phyloP scores from a whole-genome alignment of 2,888 invertebrate species.

The Pollenia angustigena region DNA sequence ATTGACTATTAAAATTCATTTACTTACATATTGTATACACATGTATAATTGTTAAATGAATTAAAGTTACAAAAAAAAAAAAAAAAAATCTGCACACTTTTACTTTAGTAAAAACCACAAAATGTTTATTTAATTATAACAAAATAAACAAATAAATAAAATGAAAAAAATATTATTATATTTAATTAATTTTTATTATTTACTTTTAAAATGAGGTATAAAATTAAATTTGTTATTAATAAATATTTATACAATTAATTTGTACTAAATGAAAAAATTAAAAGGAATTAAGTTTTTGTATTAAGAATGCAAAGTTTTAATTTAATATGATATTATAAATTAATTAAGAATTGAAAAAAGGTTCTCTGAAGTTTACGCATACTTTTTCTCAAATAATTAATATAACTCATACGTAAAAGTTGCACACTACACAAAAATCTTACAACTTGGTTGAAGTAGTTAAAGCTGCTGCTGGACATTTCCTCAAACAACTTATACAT shows the following conservation, averaged over 20 bases:
- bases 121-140: constrained; percentile 53
- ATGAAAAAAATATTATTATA: constrained; percentile 3
- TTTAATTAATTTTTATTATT: constrained; percentile 50
- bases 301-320: background rate
- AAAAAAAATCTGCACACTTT: constrained; percentile 13
- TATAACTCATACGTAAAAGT: too few species aligned
- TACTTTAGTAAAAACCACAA: constrained; percentile 29
- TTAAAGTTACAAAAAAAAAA: background rate
- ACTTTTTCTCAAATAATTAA: too few species aligned
- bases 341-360: too few species aligned
- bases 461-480: too few species aligned
- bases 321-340: too few species aligned
- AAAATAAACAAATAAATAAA: constrained; percentile 32
- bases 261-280: background rate
- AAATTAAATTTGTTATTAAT: constrained; percentile 23
- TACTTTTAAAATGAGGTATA: background rate
- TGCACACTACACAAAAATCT: too few species aligned
- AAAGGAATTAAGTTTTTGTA: background rate
- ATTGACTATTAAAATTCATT: too few species aligned
- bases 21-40: too few species aligned
- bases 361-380: background rate
- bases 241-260: constrained; percentile 18
- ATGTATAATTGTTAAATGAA: constrained; percentile 1
- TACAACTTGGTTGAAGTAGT: too few species aligned
- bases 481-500: too few species aligned